Percentiles rank a stretch among this genome's conserved stretches.
These are phyloP conservation scores for Pseudopodoces humilis DNA, from an alignment of 2,113 vertebrate species.

Conservation along the genomic window DNA sequence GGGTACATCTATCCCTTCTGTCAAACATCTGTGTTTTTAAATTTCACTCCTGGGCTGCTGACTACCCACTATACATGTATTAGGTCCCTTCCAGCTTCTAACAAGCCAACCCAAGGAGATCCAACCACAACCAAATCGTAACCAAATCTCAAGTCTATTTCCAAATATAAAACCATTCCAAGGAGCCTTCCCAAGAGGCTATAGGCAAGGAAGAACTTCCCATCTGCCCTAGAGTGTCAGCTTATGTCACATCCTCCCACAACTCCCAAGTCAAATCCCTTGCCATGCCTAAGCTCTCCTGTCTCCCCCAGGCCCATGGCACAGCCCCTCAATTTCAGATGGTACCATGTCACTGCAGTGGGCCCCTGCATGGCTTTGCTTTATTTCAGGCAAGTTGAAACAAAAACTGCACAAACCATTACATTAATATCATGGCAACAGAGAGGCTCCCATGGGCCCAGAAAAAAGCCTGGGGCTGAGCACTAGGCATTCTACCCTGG, in stretches of 20 bases:
- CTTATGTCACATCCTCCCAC: fast-evolving
- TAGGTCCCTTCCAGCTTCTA: background rate
- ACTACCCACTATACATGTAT: fast-evolving
- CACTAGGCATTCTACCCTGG: background rate
- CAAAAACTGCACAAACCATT: background rate
- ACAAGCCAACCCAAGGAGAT: background rate
- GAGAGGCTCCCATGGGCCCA: background rate
- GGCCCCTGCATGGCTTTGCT: background rate
- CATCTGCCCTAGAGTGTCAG: background rate
- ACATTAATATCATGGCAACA: background rate
- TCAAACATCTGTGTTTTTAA: background rate
- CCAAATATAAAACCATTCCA: background rate
- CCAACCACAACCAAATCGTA: background rate
- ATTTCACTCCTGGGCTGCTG: background rate
- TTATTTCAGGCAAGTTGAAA: background rate
- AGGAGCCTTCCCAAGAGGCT: background rate
- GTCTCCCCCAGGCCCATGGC: fast-evolving
- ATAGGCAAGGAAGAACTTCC: background rate
- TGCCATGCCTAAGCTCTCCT: too few species aligned
- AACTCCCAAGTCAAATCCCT: background rate
- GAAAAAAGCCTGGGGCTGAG: background rate
- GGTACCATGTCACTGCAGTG: fast-evolving
- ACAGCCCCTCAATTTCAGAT: background rate
- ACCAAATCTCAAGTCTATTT: background rate
- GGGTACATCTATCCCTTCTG: background rate